Evolutionary conservation across 1,140 invertebrate species (phyloP), one percentile per base, ranked within the genome.

Genomic region (Plutomurus gul): DNA sequence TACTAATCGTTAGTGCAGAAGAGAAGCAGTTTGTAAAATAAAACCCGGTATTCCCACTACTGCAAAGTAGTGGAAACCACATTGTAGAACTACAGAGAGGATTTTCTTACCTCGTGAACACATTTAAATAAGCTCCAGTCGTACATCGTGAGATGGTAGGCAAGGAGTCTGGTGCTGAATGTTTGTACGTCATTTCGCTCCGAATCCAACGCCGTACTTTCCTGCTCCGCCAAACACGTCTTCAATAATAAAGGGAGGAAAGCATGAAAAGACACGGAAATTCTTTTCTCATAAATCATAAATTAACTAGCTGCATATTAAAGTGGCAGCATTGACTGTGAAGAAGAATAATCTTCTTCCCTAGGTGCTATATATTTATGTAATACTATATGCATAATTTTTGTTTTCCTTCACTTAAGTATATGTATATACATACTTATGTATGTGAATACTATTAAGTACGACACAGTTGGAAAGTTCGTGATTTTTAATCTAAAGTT

Each of bases 91-190:
- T n/a, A n/a, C n/a, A n/a, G n/a, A n/a, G n/a, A n/a, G n/a, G n/a
- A n/a, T n/a, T n/a, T n/a, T n/a, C 37, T 85, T 85, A 92, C 90
- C 88, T 95, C 94, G 85, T 94, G 93, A 79, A 95, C 90, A 86
- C 91, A 92, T 87, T 90, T 92, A 85, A 95, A 94, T 13, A 95
- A 87, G 85, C 94, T 91, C 92, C 93, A 95, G 86, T 95, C 93
- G 85, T 93, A 92, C 5, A 91, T 83, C n/a, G 93, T 93, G 86
- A 95, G 92, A 84, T 93, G 92, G 86, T 93, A 93, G 39, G 94
- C 94, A 46, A 95, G 85, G 85, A 95, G 94, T 85, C 92, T 91
- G 51, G 93, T 93, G 85, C 92, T 92, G 82, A 93, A 89, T 75
- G 92, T 87, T 86, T 95, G 94, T 47, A 95, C 86, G 83, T 92